Evolutionary conservation across 2,113 vertebrate species (phyloP), one percentile per base, ranked within the genome.

Genomic region (Chamaetylas fuelleborni): DNA sequence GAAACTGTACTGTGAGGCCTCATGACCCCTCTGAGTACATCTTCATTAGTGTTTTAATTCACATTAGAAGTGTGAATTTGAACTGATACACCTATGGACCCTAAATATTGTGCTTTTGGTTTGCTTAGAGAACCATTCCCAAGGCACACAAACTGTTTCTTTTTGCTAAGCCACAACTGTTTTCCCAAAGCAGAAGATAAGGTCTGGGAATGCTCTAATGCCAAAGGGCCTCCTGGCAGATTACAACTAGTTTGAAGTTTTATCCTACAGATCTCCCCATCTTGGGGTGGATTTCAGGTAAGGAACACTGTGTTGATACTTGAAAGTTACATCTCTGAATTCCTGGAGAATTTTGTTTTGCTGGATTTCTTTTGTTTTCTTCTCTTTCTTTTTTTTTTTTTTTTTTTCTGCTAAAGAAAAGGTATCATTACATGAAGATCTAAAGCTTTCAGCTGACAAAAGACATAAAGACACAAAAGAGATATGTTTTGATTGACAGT

Each of bases 141-240:
- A 92, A 72, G 33, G 34, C 62, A 88, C 54, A 57, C 58, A 82
- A 36, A 45, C 2, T 36, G 19, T 24, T 95, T 81, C 28, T 56
- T 92, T 94, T 94, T 66, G 70, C 67, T 88, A 82, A 93, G 33
- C 60, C 62, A 34, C 74, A 73, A 70, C 8, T 81, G 54, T 92
- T 93, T 94, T 90, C 33, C 82, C 86, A 95, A 93, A 80, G 22
- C 58, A 94, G 70, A 64, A 90, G 66, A 86, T 82, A 74, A 0
- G 0, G 14, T 26, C 54, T 66, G 26, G 42, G 54, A 92, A 86
- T 14, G 14, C 19, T 24, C 38, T 88, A 57, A 70, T 66, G 42
- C 29, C 2, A 4, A 62, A 33, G 71, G 85, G 33, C 20, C 91
- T 90, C 53, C 66, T 82, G 70, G 43, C 9, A 90, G 71, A 82